These are phyloP conservation scores for Lithobates pipiens DNA, from an alignment of 2,797 vertebrate species.

Conservation along the genomic window DNA sequence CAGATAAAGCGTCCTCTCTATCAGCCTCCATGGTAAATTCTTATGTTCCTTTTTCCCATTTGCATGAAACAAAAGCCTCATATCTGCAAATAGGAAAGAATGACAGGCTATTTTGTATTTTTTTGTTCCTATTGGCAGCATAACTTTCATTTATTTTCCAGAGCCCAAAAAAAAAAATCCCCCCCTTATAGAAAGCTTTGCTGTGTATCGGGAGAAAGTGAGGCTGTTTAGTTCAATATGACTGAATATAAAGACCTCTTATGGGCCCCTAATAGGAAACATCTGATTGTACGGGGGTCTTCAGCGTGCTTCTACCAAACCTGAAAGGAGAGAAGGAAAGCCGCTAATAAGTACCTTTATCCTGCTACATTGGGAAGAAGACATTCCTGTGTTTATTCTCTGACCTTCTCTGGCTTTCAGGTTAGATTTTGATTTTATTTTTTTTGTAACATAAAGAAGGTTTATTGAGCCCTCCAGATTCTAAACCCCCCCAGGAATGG, in stretches of 20 bases:
- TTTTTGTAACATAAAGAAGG: slow-evolving; percentile 1
- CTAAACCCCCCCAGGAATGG: slow-evolving; percentile 28
- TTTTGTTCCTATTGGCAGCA: slow-evolving; percentile 8
- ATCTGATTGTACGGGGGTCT: slow-evolving; percentile 52
- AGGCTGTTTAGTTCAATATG: slow-evolving; percentile 12
- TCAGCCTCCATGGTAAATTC: background rate
- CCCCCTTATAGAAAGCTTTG: background rate
- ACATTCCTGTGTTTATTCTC: background rate
- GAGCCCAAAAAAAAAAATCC: background rate
- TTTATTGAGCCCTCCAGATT: background rate
- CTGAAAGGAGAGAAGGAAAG: slow-evolving; percentile 8
- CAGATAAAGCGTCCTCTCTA: slow-evolving; percentile 26
- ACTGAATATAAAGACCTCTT: slow-evolving; percentile 38
- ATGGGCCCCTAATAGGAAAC: slow-evolving; percentile 60
- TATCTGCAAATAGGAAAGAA: background rate
- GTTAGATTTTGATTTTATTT: background rate
- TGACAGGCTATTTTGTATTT: background rate
- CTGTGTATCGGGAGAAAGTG: slow-evolving; percentile 7
- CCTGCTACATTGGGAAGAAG: background rate
- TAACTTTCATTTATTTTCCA: slow-evolving; percentile 4
- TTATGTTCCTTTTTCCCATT: slow-evolving; percentile 3
- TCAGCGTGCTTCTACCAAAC: background rate
- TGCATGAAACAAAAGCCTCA: slow-evolving; percentile 18
- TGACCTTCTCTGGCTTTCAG: background rate
- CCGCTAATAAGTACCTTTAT: background rate